Percentiles rank a stretch among this genome's conserved stretches.
Conservation (phyloP, 2,113 vertebrate species). For the Melanerpes formicivorus region DNA sequence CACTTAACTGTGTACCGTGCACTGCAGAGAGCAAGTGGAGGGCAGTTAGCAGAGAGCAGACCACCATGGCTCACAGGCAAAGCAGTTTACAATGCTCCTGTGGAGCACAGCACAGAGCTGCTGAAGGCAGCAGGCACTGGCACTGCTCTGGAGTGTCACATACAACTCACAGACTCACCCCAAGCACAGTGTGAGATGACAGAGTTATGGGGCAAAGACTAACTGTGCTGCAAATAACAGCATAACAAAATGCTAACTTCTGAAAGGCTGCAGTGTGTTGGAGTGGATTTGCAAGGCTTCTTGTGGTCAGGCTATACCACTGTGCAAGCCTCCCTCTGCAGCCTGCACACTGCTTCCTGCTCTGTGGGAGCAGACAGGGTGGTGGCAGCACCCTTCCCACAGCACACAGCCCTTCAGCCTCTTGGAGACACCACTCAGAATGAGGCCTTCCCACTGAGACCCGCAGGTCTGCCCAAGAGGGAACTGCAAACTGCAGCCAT, state of each 20-base stretch:
- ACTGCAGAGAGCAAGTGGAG: neutral
- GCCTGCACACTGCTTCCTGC: neutral
- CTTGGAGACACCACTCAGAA: neutral
- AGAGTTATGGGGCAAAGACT: neutral
- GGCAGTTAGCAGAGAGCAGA: neutral
- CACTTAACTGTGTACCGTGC: neutral
- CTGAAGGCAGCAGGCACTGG: neutral
- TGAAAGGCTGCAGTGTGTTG: neutral
- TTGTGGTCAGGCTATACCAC: neutral
- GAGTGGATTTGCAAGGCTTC: neutral
- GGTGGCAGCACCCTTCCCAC: neutral
- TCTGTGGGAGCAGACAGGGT: neutral
- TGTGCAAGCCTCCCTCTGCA: neutral
- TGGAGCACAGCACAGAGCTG: neutral
- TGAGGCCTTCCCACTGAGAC: neutral
- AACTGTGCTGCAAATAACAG: neutral
- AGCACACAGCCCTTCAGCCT: neutral
- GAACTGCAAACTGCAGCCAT: neutral
- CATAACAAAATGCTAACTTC: neutral
- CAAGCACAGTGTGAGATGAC: neutral
- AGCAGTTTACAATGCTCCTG: neutral
- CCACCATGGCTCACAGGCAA: neutral
- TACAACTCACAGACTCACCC: neutral
- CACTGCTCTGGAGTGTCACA: neutral
- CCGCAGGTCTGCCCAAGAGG: accelerated